These are phyloP conservation scores for Anhinga anhinga DNA, from an alignment of 2,113 vertebrate genomes.

Conservation along the genomic window DNA sequence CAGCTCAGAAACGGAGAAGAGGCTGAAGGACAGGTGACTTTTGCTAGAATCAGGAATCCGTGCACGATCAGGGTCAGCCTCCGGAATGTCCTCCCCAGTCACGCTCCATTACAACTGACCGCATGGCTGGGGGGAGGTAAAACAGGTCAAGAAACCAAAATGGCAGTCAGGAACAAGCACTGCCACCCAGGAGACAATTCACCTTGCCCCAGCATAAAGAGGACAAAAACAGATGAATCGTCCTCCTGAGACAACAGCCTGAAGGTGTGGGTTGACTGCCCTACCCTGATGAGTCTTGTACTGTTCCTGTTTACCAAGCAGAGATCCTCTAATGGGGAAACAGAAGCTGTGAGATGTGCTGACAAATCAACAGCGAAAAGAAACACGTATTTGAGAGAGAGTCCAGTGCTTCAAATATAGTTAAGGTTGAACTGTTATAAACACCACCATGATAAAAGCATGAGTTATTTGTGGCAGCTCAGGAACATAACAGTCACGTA, in stretches of 20 bases:
- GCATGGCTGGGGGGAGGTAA: not conserved
- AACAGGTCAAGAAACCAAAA: not conserved
- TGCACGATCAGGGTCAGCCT: not conserved
- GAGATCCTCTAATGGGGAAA: not conserved
- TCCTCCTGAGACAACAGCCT: not conserved
- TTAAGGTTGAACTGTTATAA: not conserved
- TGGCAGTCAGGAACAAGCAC: not conserved
- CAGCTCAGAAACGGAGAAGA: not conserved
- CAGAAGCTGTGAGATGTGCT: not conserved
- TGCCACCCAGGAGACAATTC: not conserved
- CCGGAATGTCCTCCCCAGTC: not conserved
- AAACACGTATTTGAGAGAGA: not conserved
- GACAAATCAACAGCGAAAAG: not conserved
- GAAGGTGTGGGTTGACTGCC: not conserved
- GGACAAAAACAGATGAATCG: not conserved
- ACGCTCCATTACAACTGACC: not conserved
- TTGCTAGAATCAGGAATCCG: not conserved
- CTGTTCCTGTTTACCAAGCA: conserved; percentile 29
- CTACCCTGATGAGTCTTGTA: not conserved
- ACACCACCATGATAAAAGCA: not conserved
- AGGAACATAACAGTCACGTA: not conserved
- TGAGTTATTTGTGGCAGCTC: not conserved
- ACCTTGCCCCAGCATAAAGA: not conserved
- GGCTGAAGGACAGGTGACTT: not conserved
- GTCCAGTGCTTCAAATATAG: not conserved